These are phyloP conservation scores for Serranus cabrilla DNA, from an alignment of 2,797 vertebrate genomes.

Conservation along the genomic window DNA sequence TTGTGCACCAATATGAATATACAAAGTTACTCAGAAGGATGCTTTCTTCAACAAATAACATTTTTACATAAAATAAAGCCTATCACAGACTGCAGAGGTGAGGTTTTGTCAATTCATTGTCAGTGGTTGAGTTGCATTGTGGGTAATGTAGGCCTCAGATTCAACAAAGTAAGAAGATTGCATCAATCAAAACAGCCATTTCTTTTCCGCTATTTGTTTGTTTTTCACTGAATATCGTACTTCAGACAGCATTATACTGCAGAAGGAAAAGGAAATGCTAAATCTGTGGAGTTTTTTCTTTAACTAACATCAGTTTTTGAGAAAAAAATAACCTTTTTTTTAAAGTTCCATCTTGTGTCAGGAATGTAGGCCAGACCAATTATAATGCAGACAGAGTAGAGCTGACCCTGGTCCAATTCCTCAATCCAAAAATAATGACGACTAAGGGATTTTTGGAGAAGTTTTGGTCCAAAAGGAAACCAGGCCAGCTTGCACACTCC, in stretches of 20 bases:
- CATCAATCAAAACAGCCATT: no score
- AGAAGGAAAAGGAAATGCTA: neutral
- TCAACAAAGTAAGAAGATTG: neutral
- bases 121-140: neutral
- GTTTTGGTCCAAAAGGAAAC: conserved; percentile 77
- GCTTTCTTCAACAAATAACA: no score
- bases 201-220: no score
- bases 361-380: conserved; percentile 66
- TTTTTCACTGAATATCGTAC: no score
- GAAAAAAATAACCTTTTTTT: conserved; percentile 26
- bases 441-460: conserved; percentile 61
- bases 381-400: conserved; percentile 53
- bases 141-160: neutral
- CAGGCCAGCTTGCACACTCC: conserved; percentile 77
- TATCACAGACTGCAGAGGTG: no score
- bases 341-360: conserved; percentile 41
- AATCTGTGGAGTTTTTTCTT: no score
- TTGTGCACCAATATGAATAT: no score
- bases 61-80: no score
- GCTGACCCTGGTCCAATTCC: conserved; percentile 48
- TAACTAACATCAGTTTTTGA: conserved; percentile 1
- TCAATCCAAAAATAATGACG: conserved; percentile 70
- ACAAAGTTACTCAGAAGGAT: no score
- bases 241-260: neutral
- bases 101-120: no score